Evolutionary conservation across 1,140 invertebrate genomes (phyloP), one percentile per base, ranked within the genome.

Genomic region (Campoletis sonorensis): DNA sequence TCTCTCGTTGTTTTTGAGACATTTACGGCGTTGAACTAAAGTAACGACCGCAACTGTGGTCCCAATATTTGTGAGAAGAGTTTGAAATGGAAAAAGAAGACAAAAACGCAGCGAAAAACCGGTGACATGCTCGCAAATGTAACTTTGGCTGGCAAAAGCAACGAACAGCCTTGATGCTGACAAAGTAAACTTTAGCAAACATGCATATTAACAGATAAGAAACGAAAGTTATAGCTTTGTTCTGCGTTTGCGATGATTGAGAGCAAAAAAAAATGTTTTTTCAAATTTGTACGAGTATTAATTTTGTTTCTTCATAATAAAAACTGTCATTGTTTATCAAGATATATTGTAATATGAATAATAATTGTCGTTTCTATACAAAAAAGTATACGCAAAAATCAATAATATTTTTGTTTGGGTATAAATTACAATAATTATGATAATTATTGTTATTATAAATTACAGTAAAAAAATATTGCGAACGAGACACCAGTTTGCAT

Each of bases 401-500:
- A 58, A 5, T 1, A 58, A n/a, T n/a, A 23, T 58, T 58, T 10
- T 58, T 58, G 4, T 16, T 54, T 15, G 4, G 15, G 16, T 15
- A 54, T 54, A 58, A 58, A 45, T 45, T 45, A n/a, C n/a, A 0
- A 21, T 58, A 58, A 58, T n/a, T 13, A n/a, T 4, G 5, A 4
- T 64, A 23, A 64, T 64, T 64, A 64, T 64, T 23, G n/a, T 64
- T 26, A 4, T 64, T 64, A 64, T 64, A 26, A 64, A 23, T 54
- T 54, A 4, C 3, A 54, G n/a, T 54, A 54, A 54, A 21, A n/a
- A 54, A n/a, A 10, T 27, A 13, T 4, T n/a, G 23, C 13, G 61
- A 64, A 64, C 23, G n/a, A 26, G 61, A 26, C 61, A 64, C 15
- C n/a, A 64, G 23, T 64, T 64, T 64, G 61, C 61, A 64, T 64